These are phyloP conservation scores for Rousettus leschenaultii DNA, from an alignment of 2,113 vertebrate species.

Conservation along the genomic window DNA sequence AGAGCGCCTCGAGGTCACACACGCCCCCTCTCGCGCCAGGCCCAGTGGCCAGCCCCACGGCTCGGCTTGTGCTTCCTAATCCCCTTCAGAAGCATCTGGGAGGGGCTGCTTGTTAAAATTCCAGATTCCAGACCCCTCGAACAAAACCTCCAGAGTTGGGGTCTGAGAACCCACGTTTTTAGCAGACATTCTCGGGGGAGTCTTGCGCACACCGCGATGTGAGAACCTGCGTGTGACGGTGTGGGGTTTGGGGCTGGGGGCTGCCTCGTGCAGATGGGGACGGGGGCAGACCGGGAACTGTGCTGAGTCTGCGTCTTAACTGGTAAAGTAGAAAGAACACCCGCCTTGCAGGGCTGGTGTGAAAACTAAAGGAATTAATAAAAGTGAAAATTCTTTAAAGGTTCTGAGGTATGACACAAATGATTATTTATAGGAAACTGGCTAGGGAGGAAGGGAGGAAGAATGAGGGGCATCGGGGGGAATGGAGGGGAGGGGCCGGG, in stretches of 20 bases:
- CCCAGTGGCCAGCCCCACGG: not conserved
- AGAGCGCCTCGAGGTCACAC: not conserved
- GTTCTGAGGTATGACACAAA: not conserved
- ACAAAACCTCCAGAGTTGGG: not conserved
- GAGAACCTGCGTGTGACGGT: not conserved
- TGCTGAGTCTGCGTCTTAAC: not conserved
- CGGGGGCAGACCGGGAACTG: not conserved
- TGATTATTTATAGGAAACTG: slow-evolving; percentile 31
- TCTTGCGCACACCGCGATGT: no score
- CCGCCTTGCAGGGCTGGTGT: not conserved
- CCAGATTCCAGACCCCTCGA: not conserved
- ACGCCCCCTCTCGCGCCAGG: rapidly evolving
- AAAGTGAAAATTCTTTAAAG: slow-evolving; percentile 1
- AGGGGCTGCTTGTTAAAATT: not conserved
- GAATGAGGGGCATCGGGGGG: not conserved
- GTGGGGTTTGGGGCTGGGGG: not conserved
- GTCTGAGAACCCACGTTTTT: not conserved
- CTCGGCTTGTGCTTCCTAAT: not conserved
- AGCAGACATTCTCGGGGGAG: not conserved
- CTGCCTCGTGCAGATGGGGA: not conserved
- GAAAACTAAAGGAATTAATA: not conserved
- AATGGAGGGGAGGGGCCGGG: not conserved
- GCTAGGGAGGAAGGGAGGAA: not conserved
- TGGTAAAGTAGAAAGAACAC: not conserved
- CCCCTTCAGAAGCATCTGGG: not conserved